These are phyloP conservation scores for Emmelina monodactyla DNA, from an alignment of 2,888 invertebrate genomes.

Conservation along the genomic window DNA sequence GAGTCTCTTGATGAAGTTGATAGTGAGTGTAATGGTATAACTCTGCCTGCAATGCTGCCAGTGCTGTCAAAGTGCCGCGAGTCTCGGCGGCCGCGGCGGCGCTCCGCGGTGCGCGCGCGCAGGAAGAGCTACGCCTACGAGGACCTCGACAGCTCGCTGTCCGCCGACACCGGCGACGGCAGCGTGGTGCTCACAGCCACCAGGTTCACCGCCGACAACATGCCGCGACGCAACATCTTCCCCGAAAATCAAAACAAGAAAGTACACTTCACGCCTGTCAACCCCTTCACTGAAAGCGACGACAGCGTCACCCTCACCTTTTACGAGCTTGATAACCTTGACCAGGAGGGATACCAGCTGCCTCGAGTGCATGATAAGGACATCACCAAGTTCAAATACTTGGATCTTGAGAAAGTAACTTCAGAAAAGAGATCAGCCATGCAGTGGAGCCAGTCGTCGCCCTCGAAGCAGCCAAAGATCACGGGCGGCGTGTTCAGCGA, in stretches of 20 bases:
- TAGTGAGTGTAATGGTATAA: constrained; percentile 40
- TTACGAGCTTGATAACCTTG: constrained; percentile 47
- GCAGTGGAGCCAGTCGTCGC: constrained; percentile 44
- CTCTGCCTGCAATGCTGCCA: constrained; percentile 40
- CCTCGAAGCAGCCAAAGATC: constrained; percentile 46
- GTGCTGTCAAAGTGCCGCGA: constrained; percentile 26
- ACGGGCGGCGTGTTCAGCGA: constrained; percentile 34
- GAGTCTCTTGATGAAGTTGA: constrained; percentile 20
- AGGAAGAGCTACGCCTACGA: constrained; percentile 53
- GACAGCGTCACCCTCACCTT: constrained; percentile 57
- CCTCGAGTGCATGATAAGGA: constrained; percentile 28
- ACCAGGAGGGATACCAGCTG: constrained; percentile 29
- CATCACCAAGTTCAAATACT: constrained; percentile 52
- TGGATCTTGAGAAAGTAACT: constrained; percentile 40
- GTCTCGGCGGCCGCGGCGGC: constrained; percentile 33
- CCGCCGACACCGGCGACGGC: constrained; percentile 63
- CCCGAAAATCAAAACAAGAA: constrained; percentile 43
- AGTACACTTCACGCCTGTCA: constrained; percentile 51
- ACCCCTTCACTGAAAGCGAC: constrained; percentile 58
- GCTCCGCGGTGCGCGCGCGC: constrained; percentile 26
- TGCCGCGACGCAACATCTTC: constrained; percentile 52
- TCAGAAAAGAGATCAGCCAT: constrained; percentile 40
- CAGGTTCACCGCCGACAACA: constrained; percentile 50
- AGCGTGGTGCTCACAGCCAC: constrained; percentile 63
- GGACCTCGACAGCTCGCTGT: constrained; percentile 67